Evolutionary conservation across 2,797 vertebrate species (phyloP).

Genomic region (Champsocephalus esox): DNA sequence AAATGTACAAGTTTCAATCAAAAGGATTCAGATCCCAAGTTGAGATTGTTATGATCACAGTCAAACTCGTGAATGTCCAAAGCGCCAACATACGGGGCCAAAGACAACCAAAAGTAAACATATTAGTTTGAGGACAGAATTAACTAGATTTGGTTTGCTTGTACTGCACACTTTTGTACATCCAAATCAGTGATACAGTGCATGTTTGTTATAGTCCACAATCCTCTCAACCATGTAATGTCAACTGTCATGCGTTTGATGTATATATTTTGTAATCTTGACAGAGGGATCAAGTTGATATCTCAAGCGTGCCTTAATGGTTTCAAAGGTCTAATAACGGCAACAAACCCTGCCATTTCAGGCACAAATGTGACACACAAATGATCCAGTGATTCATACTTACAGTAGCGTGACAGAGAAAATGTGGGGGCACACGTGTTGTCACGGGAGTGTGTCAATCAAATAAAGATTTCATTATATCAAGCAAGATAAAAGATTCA

Average conservation of each 20-base stretch:
- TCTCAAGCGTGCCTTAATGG: constrained; percentile 62
- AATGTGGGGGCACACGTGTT: constrained; percentile 1
- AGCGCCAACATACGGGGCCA: background rate
- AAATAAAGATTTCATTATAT: constrained; percentile 16
- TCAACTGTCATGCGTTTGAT: constrained; percentile 64
- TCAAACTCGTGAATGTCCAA: constrained; percentile 11
- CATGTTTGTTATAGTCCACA: constrained; percentile 29
- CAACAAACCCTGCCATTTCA: constrained; percentile 59
- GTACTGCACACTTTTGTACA: constrained; percentile 11
- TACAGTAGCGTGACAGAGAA: constrained; percentile 36
- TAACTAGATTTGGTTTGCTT: constrained; percentile 3
- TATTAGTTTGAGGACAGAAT: background rate
- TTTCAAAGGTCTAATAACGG: constrained; percentile 65
- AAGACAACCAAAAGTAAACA: constrained; percentile 10
- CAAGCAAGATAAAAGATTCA: constrained; percentile 15
- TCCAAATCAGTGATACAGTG: constrained; percentile 26
- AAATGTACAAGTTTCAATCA: constrained; percentile 45
- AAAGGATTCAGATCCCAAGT: constrained; percentile 17
- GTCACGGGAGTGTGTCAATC: constrained; percentile 21
- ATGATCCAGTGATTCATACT: constrained; percentile 62
- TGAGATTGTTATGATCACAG: constrained; percentile 32
- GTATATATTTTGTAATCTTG: constrained; percentile 67
- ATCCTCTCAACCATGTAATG: constrained; percentile 62
- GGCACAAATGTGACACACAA: constrained; percentile 68
- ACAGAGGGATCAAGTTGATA: constrained; percentile 72